Evolutionary conservation across 2,113 vertebrate genomes (phyloP), one percentile per base, ranked within the genome.

Genomic region (Rhabdomys dilectus): DNA sequence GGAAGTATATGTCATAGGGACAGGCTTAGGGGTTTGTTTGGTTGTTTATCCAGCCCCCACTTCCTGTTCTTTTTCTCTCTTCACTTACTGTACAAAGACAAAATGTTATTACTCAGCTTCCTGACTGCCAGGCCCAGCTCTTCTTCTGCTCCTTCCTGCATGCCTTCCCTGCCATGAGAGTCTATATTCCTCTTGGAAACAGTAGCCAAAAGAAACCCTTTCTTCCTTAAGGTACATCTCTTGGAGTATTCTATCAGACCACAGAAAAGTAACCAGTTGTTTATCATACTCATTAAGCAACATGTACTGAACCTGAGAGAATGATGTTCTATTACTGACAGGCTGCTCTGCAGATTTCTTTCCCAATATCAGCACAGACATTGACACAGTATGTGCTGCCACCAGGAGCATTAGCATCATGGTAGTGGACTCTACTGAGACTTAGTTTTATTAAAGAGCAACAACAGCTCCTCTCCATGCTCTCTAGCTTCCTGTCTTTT

Each of bases 331-430:
- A 3, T 21, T 80, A 39, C 17, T 4, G 22, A 82, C 53, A 26
- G 53, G 24, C 7, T 17, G 3, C 80, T 22, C 56, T 1, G 4
- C 24, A 48, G 62, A 9, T 2, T 7, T 31, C 13, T 31, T 19
- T n/a, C 16, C 8, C 24, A 12, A 11, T 4, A 6, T 6, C n/a
- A 8, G 8, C 36, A 39, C 36, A 16, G 3, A 31, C 7, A 3
- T n/a, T 24, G 6, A 24, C 24, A 26, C 22, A 81, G 56, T 22
- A 51, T 1, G 13, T 21, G 16, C 36, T 16, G 29, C 10, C 19
- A 4, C 45, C 8, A 36, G 12, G 16, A 9, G 15, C 8, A 5
- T 11, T 8, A 58, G 6, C n/a, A 2, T 7, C 5, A 5, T 10
- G 12, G 19, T 19, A 12, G 19, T 51, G 17, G 5, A 39, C 31